Evolutionary conservation across 1,140 invertebrate species (phyloP).

Genomic region (Hetaerina americana): DNA sequence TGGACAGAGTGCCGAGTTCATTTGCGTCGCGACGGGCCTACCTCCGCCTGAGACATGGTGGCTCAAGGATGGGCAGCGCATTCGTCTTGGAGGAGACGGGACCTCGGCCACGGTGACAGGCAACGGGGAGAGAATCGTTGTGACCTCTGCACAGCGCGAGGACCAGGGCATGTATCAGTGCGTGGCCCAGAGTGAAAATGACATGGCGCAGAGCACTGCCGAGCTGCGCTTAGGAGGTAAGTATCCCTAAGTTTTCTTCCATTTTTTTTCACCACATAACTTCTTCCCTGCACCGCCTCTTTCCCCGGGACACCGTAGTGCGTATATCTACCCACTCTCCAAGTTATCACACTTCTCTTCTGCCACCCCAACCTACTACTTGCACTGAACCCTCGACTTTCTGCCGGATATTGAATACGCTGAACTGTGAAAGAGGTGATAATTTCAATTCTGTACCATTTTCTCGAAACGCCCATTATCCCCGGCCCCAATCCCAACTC

Average conservation of each 20-base stretch:
- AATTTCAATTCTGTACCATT: too few species aligned
- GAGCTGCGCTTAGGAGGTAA: conserved; percentile 36
- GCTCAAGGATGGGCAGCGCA: conserved; percentile 15
- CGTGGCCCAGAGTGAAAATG: conserved; percentile 29
- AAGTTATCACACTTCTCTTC: too few species aligned
- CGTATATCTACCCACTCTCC: too few species aligned
- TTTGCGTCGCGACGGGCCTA: conserved; percentile 25
- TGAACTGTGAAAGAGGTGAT: too few species aligned
- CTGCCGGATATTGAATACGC: too few species aligned
- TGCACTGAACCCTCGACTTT: too few species aligned
- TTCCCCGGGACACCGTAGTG: too few species aligned
- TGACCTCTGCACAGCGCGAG: conserved; percentile 28
- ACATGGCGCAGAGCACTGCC: conserved; percentile 30
- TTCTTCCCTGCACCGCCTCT: too few species aligned
- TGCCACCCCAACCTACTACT: too few species aligned
- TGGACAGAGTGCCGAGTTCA: conserved; percentile 22
- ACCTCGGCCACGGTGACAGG: conserved; percentile 17
- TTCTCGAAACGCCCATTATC: too few species aligned
- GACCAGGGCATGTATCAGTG: conserved; percentile 41
- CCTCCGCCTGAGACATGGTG: conserved; percentile 16
- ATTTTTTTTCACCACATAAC: neutral
- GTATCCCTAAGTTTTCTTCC: neutral
- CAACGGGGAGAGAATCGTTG: conserved; percentile 19
- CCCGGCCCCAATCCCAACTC: too few species aligned
- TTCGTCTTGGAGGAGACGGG: conserved; percentile 6